Percentiles rank a stretch among this genome's conserved stretches.
These are phyloP conservation scores for Drosophila lowei DNA, from an alignment of 1,140 invertebrate species.

Conservation along the genomic window DNA sequence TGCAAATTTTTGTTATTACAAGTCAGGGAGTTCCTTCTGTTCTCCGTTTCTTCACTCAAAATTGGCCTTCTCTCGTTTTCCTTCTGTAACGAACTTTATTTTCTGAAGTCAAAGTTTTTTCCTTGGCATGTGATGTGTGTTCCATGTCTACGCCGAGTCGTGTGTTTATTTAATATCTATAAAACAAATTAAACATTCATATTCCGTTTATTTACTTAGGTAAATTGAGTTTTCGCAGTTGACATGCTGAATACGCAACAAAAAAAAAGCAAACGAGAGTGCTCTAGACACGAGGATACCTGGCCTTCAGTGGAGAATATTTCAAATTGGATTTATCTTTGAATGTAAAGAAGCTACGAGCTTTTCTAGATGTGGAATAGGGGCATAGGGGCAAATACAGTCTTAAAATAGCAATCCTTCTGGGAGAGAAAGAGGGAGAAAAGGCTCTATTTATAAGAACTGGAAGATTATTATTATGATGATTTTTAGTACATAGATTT, in stretches of 20 bases:
- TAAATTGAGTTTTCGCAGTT: conserved; percentile 79
- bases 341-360: too few relatives aligned
- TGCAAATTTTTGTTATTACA: conserved; percentile 62
- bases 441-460: too few relatives aligned
- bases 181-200: conserved; percentile 81
- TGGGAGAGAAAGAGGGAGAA: too few relatives aligned
- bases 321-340: too few relatives aligned
- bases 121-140: not conserved
- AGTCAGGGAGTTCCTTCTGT: conserved; percentile 3
- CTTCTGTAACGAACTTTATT: conserved; percentile 30
- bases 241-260: conserved; percentile 70
- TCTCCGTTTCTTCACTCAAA: conserved; percentile 9
- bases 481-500: too few relatives aligned
- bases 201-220: conserved; percentile 81
- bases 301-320: too few relatives aligned
- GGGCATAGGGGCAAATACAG: too few relatives aligned
- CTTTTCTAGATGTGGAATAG: too few relatives aligned
- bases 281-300: too few relatives aligned
- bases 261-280: conserved; percentile 13
- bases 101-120: conserved; percentile 50
- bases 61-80: conserved; percentile 40
- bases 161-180: conserved; percentile 81
- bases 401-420: too few relatives aligned
- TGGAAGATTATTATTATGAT: too few relatives aligned
- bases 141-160: conserved; percentile 33